phyloP scores from a whole-genome alignment of 2,113 vertebrate genomes.

The Tychaedon coryphoeus region DNA sequence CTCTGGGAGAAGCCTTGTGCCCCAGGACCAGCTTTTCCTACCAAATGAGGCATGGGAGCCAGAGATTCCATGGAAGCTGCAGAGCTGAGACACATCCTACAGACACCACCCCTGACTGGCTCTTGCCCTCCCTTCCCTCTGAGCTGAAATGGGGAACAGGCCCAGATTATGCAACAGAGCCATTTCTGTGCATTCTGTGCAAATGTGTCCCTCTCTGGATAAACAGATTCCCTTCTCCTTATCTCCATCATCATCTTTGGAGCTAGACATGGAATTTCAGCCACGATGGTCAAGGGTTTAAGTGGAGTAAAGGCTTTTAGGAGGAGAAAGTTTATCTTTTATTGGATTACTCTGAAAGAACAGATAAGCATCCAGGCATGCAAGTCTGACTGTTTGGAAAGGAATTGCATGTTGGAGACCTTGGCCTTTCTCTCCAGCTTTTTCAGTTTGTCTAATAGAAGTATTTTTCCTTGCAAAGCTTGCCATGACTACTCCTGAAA shows the following conservation, averaged over 20 bases:
- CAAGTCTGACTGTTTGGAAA: background rate
- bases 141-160: background rate
- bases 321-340: slow-evolving; percentile 15
- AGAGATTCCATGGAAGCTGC: background rate
- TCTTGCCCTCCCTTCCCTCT: background rate
- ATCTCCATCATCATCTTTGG: background rate
- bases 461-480: background rate
- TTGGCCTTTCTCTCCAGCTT: background rate
- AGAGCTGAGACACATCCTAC: background rate
- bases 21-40: background rate
- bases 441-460: background rate
- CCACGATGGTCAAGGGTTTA: background rate
- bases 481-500: background rate
- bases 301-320: background rate
- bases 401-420: background rate
- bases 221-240: background rate
- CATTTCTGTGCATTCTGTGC: background rate
- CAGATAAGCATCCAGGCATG: background rate
- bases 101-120: background rate
- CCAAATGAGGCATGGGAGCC: background rate
- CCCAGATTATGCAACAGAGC: background rate
- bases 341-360: background rate
- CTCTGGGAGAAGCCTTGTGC: background rate
- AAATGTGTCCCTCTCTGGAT: background rate
- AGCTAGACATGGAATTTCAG: background rate